Evolutionary conservation across 1,140 invertebrate genomes (phyloP), one percentile per base, ranked within the genome.

Genomic region (Papilio dardanus): DNA sequence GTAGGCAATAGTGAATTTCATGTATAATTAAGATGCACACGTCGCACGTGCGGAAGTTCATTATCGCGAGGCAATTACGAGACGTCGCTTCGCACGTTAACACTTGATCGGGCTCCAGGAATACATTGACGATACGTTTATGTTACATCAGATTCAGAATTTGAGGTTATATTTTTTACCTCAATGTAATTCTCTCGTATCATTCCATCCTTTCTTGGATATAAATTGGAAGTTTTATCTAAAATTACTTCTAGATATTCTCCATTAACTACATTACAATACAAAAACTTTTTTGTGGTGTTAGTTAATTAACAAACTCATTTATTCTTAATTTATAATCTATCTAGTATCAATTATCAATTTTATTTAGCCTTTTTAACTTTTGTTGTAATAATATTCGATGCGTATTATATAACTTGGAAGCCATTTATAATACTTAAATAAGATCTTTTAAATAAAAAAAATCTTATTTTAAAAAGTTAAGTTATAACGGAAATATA

Each of bases 31-130:
- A 40, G 31, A 40, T 74, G 74, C 77, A 69, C 75, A 76, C 75
- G 81, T 81, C 77, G 76, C 75, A 68, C 77, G 78, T 76, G 71
- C 75, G 76, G 58, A 84, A 83, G 77, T 84, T 86, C 78, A 86
- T 86, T 86, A 86, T 79, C 73, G 80, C 74, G 31, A 69, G 77
- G 79, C 84, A 86, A 84, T 84, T 84, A 86, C 78, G 77, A 69
- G 58, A 76, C 71, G 77, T 76, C 78, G 77, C 35, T 8, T 37
- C 78, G 77, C 78, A 79, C 77, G 76, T 83, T 83, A 76, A 81
- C 82, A 84, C 79, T 83, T 79, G 79, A 84, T 82, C 76, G 79
- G 76, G 79, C 58, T 40, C 58, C 14, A 75, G 30, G 19, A 40
- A 69, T 69, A 69, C 67, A 10, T 35, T 33, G n/a, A 16, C 6